Conservation (phyloP, 2,797 vertebrate genomes). For the Gymnopithys bicolor region DNA sequence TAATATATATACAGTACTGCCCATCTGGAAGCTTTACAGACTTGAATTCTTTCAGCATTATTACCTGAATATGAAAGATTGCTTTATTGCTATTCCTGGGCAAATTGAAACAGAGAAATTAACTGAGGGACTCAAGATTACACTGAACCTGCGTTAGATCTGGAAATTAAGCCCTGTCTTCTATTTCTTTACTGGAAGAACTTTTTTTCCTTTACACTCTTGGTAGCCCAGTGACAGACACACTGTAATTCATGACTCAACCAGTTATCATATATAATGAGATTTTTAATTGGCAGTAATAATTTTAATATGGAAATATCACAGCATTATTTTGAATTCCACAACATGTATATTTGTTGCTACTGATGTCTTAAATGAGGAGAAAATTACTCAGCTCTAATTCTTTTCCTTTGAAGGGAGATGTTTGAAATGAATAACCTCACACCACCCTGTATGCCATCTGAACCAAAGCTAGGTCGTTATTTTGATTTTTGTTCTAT, state of each 20-base stretch:
- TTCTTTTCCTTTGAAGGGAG: background rate
- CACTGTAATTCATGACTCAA: background rate
- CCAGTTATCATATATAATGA: conserved; percentile 22
- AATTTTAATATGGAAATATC: conserved; percentile 20
- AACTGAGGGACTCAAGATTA: background rate
- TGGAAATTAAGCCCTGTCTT: background rate
- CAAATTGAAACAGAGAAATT: conserved; percentile 2
- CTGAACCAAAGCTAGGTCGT: background rate
- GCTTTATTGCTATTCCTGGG: background rate
- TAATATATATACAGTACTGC: background rate
- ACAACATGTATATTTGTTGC: background rate
- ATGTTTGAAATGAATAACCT: conserved; percentile 1
- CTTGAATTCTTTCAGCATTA: background rate
- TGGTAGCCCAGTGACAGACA: background rate
- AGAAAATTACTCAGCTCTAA: conserved; percentile 17
- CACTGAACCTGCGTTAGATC: background rate
- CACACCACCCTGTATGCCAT: background rate
- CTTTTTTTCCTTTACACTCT: background rate
- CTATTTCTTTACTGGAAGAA: background rate
- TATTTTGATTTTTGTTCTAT: background rate
- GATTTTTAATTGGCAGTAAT: conserved; percentile 13
- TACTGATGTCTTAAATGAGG: background rate
- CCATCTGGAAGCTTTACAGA: background rate
- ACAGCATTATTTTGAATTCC: conserved; percentile 8
- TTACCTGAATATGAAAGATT: background rate